These are phyloP conservation scores for Zalophus californianus DNA, from an alignment of 2,797 vertebrate species.

Conservation along the genomic window DNA sequence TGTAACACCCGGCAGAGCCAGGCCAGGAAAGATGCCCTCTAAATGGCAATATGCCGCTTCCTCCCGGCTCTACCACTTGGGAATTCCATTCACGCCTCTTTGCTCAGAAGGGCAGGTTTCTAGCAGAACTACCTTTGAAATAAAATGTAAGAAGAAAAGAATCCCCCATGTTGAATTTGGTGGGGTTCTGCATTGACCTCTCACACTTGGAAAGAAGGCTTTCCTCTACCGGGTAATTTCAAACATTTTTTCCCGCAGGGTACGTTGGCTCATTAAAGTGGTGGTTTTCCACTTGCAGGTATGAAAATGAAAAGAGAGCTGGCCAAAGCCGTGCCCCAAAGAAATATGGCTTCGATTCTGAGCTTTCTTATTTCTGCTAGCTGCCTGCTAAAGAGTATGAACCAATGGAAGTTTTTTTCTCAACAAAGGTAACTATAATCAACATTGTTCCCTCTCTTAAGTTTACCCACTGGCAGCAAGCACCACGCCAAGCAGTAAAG, in stretches of 20 bases:
- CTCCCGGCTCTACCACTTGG: background rate
- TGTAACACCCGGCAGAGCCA: background rate
- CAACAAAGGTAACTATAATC: constrained; percentile 11
- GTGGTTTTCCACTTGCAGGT: constrained; percentile 76
- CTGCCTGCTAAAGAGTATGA: constrained; percentile 66
- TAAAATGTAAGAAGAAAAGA: constrained; percentile 56
- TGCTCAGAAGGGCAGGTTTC: constrained; percentile 51
- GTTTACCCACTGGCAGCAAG: constrained; percentile 36
- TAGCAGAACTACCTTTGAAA: constrained; percentile 54
- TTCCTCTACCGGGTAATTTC: constrained; percentile 46
- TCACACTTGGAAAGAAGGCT: constrained; percentile 31
- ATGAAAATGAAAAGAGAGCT: constrained; percentile 62
- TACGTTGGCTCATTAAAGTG: constrained; percentile 62
- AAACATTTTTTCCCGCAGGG: constrained; percentile 40
- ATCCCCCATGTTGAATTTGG: constrained; percentile 9
- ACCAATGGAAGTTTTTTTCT: background rate
- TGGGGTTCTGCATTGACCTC: background rate
- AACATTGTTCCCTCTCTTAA: background rate
- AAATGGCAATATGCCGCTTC: background rate
- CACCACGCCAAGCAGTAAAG: background rate
- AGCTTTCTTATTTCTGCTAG: constrained; percentile 64
- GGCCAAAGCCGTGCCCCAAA: constrained; percentile 33
- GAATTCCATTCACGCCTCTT: background rate
- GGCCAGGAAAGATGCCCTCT: background rate
- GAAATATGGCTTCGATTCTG: constrained; percentile 54